phyloP scores from a whole-genome alignment of 2,888 invertebrate genomes.

The Lasioglossum zephyrum region DNA sequence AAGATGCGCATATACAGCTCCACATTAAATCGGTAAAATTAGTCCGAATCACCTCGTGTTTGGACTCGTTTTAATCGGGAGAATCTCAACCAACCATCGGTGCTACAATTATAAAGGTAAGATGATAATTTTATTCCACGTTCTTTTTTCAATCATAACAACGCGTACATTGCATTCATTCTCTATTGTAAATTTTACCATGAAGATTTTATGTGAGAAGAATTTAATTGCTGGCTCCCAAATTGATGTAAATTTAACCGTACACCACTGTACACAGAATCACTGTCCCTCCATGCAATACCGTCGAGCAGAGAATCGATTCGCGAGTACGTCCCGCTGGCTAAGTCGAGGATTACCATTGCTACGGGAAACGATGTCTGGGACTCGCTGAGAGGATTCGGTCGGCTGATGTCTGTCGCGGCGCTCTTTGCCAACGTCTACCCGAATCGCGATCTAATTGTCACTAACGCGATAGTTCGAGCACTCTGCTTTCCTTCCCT shows the following conservation, averaged over 20 bases:
- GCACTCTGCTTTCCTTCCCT: neutral
- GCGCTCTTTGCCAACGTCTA: constrained; percentile 5
- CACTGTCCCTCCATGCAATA: neutral
- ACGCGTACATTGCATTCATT: too few relatives aligned
- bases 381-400: neutral
- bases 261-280: neutral
- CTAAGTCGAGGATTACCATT: constrained; percentile 22
- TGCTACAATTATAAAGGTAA: neutral
- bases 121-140: neutral
- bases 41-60: neutral
- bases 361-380: neutral
- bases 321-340: neutral
- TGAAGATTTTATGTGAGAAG: neutral
- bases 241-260: neutral
- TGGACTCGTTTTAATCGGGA: neutral
- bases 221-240: neutral
- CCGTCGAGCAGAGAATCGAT: constrained; percentile 32
- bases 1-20: too few relatives aligned
- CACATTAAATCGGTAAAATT: neutral
- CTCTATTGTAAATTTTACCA: neutral
- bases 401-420: constrained; percentile 19
- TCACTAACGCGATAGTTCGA: constrained; percentile 5
- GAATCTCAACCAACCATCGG: neutral
- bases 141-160: neutral
- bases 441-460: constrained; percentile 30